Evolutionary conservation across 2,797 vertebrate species (phyloP), one percentile per base, ranked within the genome.

Genomic region (Neosalanx taihuensis): DNA sequence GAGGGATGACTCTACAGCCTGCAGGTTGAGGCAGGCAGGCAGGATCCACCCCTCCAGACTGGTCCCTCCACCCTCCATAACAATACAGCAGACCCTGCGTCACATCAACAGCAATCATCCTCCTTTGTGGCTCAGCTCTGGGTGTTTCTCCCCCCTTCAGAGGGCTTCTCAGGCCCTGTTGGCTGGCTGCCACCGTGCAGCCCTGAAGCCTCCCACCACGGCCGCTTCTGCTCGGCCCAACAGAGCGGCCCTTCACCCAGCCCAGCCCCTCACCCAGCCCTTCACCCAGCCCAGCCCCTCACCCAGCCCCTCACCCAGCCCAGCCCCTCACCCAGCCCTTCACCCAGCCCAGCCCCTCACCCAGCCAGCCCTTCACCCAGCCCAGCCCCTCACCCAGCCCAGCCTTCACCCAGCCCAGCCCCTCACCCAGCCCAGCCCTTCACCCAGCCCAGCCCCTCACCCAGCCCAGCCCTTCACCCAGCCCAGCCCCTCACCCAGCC

Each of bases 11-110:
- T 72, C 78, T 76, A 51, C 65, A 83, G 71, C 20, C 71, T 80
- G 79, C 89, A 86, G 76, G 89, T 88, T 81, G 75, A 81, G 87
- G 77, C 89, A 89, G 67, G 89, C 77, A 60, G 30, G 46, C 58
- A 70, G 72, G 86, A 82, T 87, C 84, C 81, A 80, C 82, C 79
- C 86, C 75, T 71, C 26, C 35, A 81, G 79, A 71, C 72, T 76
- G 80, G 77, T 20, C 78, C 72, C 80, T 81, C 87, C 86, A 73
- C 86, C 86, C 89, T 84, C 83, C 76, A 51, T 62, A 69, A 88
- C 85, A 87, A 86, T 79, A 78, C 78, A 80, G 26, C 67, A 18
- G 70, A 78, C 58, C 89, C 87, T 76, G 33, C 76, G 87, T 85
- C 82, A 76, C 62, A 51, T 73, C 75, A 49, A 74, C 71, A 77